Percentiles rank a stretch among this genome's conserved stretches.
These are phyloP conservation scores for Danaus melanippus DNA, from an alignment of 1,140 invertebrate genomes.

Conservation along the genomic window DNA sequence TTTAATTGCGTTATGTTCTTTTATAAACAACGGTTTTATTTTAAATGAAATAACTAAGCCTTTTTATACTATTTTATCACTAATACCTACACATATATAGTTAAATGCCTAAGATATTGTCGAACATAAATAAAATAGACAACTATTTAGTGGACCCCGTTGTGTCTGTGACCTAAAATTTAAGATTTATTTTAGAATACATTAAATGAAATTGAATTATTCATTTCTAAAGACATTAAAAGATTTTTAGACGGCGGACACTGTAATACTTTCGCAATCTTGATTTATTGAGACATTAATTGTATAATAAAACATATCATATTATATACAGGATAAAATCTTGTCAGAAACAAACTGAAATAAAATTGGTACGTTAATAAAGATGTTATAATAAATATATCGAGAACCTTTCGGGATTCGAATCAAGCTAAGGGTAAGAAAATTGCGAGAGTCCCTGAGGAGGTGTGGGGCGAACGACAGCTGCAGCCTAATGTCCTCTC, in stretches of 20 bases:
- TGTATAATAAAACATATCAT: slow-evolving; percentile 28
- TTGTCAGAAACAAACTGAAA: slow-evolving; percentile 50
- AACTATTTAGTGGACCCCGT: too few relatives aligned
- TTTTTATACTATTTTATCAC: background rate
- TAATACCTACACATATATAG: too few relatives aligned
- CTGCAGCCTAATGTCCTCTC: slow-evolving; percentile 63
- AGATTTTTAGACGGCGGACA: slow-evolving; percentile 32
- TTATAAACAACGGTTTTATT: slow-evolving; percentile 5
- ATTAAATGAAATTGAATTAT: background rate
- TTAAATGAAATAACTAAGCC: slow-evolving; percentile 2
- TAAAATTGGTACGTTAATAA: slow-evolving; percentile 60
- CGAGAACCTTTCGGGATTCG: slow-evolving; percentile 57
- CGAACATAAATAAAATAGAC: too few relatives aligned
- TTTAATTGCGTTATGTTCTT: slow-evolving; percentile 42
- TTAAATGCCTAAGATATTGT: too few relatives aligned
- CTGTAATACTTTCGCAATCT: slow-evolving; percentile 28
- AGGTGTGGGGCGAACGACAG: slow-evolving; percentile 48
- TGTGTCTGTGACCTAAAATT: background rate
- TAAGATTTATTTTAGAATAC: background rate
- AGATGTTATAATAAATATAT: slow-evolving; percentile 70
- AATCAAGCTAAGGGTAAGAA: slow-evolving; percentile 67
- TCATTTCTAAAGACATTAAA: slow-evolving; percentile 2
- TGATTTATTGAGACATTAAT: slow-evolving; percentile 39
- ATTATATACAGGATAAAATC: slow-evolving; percentile 31
- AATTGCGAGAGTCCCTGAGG: slow-evolving; percentile 62